Percentiles rank a stretch among this genome's conserved stretches.
These are phyloP conservation scores for Parus major DNA, from an alignment of 2,113 vertebrate genomes.

Conservation along the genomic window DNA sequence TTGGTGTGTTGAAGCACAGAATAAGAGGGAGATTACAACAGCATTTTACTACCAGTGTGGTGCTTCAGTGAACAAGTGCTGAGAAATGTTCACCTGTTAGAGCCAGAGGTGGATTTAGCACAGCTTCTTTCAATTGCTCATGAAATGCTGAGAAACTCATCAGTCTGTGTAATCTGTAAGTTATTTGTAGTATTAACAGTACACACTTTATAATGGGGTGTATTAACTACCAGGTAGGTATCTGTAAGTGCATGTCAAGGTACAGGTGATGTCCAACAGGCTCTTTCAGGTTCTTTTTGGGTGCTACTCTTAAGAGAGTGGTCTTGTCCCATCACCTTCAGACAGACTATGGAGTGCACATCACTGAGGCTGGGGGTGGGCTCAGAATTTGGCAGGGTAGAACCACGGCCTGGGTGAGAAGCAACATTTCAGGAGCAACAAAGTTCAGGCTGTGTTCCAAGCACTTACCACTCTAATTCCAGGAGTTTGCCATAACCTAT, in stretches of 20 bases:
- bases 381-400: background rate
- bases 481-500: background rate
- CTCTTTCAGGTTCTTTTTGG: background rate
- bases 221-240: accelerated
- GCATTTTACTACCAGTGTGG: background rate
- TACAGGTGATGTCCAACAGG: background rate
- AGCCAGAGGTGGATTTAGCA: background rate
- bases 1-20: background rate
- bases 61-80: background rate
- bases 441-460: background rate
- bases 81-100: background rate
- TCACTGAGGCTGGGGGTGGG: accelerated
- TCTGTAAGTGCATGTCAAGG: background rate
- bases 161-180: background rate
- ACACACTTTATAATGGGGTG: background rate
- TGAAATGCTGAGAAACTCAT: background rate
- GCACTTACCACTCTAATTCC: background rate
- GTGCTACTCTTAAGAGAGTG: accelerated
- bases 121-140: background rate
- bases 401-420: accelerated
- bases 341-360: accelerated
- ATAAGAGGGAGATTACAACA: background rate
- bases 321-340: background rate
- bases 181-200: background rate
- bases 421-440: background rate